phyloP scores from a whole-genome alignment of 2,797 vertebrate genomes.

The Centropyge bicolor region DNA sequence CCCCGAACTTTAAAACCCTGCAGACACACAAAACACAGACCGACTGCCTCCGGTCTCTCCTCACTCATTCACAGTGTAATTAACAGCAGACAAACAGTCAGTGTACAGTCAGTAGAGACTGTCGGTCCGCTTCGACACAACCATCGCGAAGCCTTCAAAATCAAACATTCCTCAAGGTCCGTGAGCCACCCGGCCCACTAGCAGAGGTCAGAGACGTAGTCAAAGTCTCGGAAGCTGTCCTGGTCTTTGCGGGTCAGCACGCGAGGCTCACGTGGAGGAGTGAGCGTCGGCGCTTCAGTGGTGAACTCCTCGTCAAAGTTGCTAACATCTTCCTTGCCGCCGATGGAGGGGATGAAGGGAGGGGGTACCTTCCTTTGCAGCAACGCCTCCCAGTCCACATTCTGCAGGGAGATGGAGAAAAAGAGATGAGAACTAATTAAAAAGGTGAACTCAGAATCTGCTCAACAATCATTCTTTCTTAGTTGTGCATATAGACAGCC shows the following conservation, averaged over 20 bases:
- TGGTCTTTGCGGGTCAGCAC: slow-evolving; percentile 89
- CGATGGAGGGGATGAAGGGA: slow-evolving; percentile 89
- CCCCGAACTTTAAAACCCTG: slow-evolving; percentile 44
- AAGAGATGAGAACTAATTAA: background rate
- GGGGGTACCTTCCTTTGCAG: slow-evolving; percentile 88
- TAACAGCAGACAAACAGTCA: slow-evolving; percentile 43
- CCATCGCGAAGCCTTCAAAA: slow-evolving; percentile 11
- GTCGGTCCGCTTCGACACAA: slow-evolving; percentile 5
- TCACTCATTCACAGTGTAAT: slow-evolving; percentile 79
- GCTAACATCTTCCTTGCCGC: slow-evolving; percentile 89
- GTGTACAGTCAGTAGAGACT: slow-evolving; percentile 11
- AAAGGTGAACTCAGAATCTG: background rate
- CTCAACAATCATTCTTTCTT: background rate
- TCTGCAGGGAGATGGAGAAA: slow-evolving; percentile 68
- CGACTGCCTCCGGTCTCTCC: slow-evolving; percentile 41
- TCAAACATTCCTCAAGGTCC: slow-evolving; percentile 44
- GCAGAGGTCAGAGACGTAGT: slow-evolving; percentile 90
- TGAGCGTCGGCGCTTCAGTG: slow-evolving; percentile 86
- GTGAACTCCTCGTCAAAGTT: slow-evolving; percentile 96
- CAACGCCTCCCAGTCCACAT: slow-evolving; percentile 89
- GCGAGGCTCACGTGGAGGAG: slow-evolving; percentile 89
- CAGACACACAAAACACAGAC: slow-evolving; percentile 55
- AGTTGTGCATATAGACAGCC: background rate
- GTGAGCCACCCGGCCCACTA: slow-evolving; percentile 62
- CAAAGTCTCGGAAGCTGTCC: slow-evolving; percentile 92